These are phyloP conservation scores for Hanleya hanleyi DNA, from an alignment of 2,888 invertebrate species.

Conservation along the genomic window DNA sequence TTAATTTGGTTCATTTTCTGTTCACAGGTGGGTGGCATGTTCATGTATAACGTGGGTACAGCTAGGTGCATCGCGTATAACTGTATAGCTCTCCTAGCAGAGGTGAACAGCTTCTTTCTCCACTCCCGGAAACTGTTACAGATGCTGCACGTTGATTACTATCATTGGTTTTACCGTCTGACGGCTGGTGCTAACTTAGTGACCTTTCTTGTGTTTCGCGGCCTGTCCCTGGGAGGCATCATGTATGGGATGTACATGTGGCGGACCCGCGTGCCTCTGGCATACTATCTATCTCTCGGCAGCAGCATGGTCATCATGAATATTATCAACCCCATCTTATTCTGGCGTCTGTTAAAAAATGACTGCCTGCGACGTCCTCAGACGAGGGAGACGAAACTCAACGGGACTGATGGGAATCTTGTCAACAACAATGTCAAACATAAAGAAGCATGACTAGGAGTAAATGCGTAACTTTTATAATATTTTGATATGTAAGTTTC, in stretches of 20 bases:
- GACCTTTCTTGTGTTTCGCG: slow-evolving; percentile 67
- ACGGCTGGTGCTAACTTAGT: slow-evolving; percentile 60
- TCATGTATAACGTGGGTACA: slow-evolving; percentile 66
- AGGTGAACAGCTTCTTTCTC: slow-evolving; percentile 72
- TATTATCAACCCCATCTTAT: slow-evolving; percentile 66
- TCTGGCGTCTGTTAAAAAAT: slow-evolving; percentile 67
- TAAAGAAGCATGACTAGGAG: not conserved
- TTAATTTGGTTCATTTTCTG: not conserved
- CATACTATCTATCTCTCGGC: slow-evolving; percentile 52
- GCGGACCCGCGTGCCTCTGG: slow-evolving; percentile 47
- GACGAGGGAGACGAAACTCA: not conserved
- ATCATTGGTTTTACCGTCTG: slow-evolving; percentile 56
- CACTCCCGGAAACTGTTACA: slow-evolving; percentile 72
- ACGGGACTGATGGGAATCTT: not conserved
- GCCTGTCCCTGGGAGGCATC: slow-evolving; percentile 48
- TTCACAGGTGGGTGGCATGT: slow-evolving; percentile 66
- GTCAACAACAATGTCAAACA: slow-evolving; percentile 3
- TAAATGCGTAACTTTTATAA: too few relatives aligned
- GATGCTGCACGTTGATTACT: slow-evolving; percentile 57
- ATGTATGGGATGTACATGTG: slow-evolving; percentile 54
- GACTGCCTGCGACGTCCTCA: slow-evolving; percentile 54
- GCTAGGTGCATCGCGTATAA: slow-evolving; percentile 66
- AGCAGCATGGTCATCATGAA: slow-evolving; percentile 61
- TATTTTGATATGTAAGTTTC: too few relatives aligned
- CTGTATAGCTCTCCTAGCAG: slow-evolving; percentile 66